Conservation (phyloP, 2,113 vertebrate species). For the Aspiorhynchus laticeps region DNA sequence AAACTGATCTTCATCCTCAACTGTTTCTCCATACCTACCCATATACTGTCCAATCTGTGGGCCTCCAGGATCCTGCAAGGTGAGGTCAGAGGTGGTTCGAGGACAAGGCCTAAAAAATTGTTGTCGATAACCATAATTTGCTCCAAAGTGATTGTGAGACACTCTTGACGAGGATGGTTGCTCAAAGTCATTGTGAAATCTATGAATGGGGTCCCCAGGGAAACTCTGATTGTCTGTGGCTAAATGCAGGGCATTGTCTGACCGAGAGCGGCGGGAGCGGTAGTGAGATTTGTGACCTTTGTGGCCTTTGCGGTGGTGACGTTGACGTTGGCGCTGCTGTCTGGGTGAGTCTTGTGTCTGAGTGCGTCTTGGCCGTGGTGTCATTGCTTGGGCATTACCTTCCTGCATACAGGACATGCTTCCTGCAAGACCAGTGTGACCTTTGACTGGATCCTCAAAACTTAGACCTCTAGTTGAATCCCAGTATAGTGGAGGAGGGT, state of each 20-base stretch:
- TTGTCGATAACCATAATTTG: conserved; percentile 75
- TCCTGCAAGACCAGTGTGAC: conserved; percentile 75
- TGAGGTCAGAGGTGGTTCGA: conserved; percentile 93
- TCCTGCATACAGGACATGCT: conserved; percentile 62
- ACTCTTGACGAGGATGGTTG: conserved; percentile 83
- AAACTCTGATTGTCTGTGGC: conserved; percentile 85
- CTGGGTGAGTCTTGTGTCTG: conserved; percentile 77
- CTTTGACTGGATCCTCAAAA: conserved; percentile 77
- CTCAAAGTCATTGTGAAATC: conserved; percentile 89
- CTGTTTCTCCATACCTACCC: conserved; percentile 70
- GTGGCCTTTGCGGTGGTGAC: conserved; percentile 81
- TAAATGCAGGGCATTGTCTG: conserved; percentile 93
- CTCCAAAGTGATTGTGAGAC: conserved; percentile 82
- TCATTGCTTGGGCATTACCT: conserved; percentile 76
- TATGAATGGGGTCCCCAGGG: conserved; percentile 82
- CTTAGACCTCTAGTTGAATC: conserved; percentile 81
- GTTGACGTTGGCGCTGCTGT: conserved; percentile 68
- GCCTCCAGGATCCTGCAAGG: conserved; percentile 91
- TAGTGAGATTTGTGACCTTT: conserved; percentile 77
- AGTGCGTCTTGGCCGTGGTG: conserved; percentile 81
- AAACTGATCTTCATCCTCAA: conserved; percentile 84
- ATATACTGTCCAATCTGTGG: conserved; percentile 83
- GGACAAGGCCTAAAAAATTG: conserved; percentile 88
- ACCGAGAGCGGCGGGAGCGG: conserved; percentile 89
- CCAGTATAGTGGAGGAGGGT: conserved; percentile 79